Base-by-base conservation (phyloP, 2,888 invertebrate genomes). In the Drosophila trichaetosa region DNA sequence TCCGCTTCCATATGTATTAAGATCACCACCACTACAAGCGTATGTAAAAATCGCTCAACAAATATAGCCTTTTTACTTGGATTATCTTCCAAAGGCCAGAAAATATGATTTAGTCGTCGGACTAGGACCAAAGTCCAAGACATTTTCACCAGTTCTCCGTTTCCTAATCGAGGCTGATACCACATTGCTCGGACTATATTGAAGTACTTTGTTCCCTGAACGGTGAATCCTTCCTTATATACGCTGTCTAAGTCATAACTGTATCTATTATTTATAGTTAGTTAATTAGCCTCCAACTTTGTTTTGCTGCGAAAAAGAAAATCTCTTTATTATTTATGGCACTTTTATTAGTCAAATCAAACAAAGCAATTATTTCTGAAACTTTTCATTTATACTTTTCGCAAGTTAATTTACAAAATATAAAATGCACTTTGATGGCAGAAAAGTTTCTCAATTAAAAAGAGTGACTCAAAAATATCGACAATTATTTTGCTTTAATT, bases 41-140 rank as follows among this genome's bases (percentile, higher is more conserved):
- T n/a, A 54, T 81, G 74, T 0, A 69, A 0, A 16, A 74, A 60
- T 2, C 79, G 54, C 57, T 89, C 83, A 2, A 80, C 4, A 5
- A 60, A 31, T 2, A 70, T 8, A 11, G 48, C 48, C 36, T 48
- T 59, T 0, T 21, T 11, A 11, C 67, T 64, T 27, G 58, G 74
- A 40, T 57, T 52, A 67, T 88, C 88, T 27, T 83, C 87, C 38
- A 91, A 61, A 0, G 91, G 91, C 91, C 91, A 91, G 36, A 67
- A 66, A 8, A 89, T 56, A 13, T 68, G 76, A 59, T 89, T 90
- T 1, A 77, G 18, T 1, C 38, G 27, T 8, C 85, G 82, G 54
- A 76, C 83, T 1, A 83, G 1, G 2, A 56, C 66, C 27, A 91
- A 34, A 13, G 83, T 75, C 88, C 83, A 88, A 11, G 78, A 36